Conservation (phyloP, 2,113 vertebrate species). For the Blennius ocellaris region DNA sequence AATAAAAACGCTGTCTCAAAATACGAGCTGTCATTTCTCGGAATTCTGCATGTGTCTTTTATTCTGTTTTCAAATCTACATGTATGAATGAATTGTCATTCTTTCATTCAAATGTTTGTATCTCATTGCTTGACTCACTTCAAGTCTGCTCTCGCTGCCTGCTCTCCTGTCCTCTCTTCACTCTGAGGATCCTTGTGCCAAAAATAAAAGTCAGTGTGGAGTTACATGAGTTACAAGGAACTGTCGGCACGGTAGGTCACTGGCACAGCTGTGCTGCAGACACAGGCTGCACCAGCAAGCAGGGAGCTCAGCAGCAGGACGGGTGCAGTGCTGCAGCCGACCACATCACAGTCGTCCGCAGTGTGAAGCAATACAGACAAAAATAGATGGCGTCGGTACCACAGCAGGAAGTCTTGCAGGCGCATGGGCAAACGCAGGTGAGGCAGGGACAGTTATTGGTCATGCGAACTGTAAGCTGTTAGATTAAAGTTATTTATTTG, state of each 20-base stretch:
- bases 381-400: constrained; percentile 17
- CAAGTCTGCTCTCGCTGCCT: too few species aligned
- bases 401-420: constrained; percentile 28
- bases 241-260: constrained; percentile 29
- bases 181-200: neutral
- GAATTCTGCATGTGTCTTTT: too few species aligned
- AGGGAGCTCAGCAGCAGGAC: constrained; percentile 40
- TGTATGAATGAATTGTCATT: too few species aligned
- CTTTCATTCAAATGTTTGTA: too few species aligned
- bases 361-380: constrained; percentile 40
- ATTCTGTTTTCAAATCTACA: too few species aligned
- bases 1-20: too few species aligned
- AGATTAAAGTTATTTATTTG: too few species aligned
- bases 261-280: constrained; percentile 49
- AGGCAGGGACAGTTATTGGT: neutral
- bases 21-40: too few species aligned
- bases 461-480: too few species aligned
- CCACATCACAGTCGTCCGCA: constrained; percentile 62
- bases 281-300: constrained; percentile 24
- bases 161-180: neutral
- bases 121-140: too few species aligned
- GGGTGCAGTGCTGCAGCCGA: constrained; percentile 44
- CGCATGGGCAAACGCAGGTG: constrained; percentile 28
- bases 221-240: constrained; percentile 23
- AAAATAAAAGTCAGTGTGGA: constrained; percentile 20